Percentiles rank a stretch among this genome's conserved stretches.
Evolutionary conservation across 2,797 vertebrate species (phyloP).

Genomic region (Protonibea diacanthus): DNA sequence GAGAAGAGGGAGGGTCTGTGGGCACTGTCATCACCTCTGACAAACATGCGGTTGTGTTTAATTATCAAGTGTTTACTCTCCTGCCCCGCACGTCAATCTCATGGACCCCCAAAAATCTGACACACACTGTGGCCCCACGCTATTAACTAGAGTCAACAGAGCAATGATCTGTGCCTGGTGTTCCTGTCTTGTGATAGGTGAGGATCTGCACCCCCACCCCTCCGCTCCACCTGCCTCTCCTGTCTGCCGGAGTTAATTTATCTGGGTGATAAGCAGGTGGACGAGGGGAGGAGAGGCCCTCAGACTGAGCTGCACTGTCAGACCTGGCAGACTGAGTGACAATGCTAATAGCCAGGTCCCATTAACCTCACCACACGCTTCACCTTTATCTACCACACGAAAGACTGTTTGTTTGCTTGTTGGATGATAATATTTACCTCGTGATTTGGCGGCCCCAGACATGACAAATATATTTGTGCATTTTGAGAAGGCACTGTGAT

Average conservation of each 20-base stretch:
- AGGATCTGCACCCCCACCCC: conserved; percentile 75
- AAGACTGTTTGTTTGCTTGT: conserved; percentile 88
- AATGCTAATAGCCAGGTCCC: conserved; percentile 89
- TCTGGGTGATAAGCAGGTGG: conserved; percentile 88
- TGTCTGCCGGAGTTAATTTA: conserved; percentile 87
- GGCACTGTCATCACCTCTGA: conserved; percentile 72
- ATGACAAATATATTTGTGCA: conserved; percentile 85
- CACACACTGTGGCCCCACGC: conserved; percentile 79
- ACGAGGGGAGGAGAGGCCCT: conserved; percentile 83
- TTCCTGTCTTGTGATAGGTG: conserved; percentile 83
- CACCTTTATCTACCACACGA: conserved; percentile 87
- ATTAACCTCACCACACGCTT: conserved; percentile 87
- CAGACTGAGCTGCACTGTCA: conserved; percentile 87
- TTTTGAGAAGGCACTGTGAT: conserved; percentile 75
- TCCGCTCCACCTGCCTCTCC: conserved; percentile 82
- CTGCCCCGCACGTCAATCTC: conserved; percentile 78
- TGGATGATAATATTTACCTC: conserved; percentile 87
- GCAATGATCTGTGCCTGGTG: conserved; percentile 87
- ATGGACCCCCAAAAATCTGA: conserved; percentile 79
- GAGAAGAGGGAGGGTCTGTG: conserved; percentile 36
- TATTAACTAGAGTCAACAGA: conserved; percentile 87
- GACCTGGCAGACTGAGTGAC: conserved; percentile 89
- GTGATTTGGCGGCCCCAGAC: conserved; percentile 78
- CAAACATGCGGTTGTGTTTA: conserved; percentile 79
- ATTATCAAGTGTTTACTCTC: conserved; percentile 85